Base-by-base conservation (phyloP, 2,888 invertebrate species). In the Acronicta psi region DNA sequence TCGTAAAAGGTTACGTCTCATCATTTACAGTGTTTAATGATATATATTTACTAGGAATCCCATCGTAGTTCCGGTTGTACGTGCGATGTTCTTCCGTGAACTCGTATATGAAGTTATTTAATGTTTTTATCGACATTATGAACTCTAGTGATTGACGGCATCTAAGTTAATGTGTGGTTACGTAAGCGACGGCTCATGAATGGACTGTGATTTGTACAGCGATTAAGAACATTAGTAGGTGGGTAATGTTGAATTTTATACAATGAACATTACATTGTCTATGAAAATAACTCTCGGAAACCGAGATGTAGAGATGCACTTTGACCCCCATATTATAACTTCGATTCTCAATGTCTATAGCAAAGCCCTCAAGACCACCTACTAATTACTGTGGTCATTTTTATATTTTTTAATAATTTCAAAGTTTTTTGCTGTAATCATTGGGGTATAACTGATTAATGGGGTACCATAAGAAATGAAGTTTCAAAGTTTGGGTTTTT, bases 11-110 rank as follows among this genome's bases (percentile, higher is more conserved):
- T 57, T 57, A 43, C 38, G n/a, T 47, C 52, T 66, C 57, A 63
- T 55, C 49, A 46, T 50, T 36, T 42, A 44, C 38, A 43, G 51
- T 69, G 40, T 41, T 53, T 47, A 50, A 53, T 52, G 43, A 59
- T 62, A 52, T 37, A 58, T 37, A 58, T 55, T 56, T 74, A 65
- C 47, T 59, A 54, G 52, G 57, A 74, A 74, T 61, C 43, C 45
- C 34, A 55, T 49, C 20, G 9, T 38, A 65, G 75, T 77, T 77
- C 77, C 77, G 77, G 75, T 46, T 75, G 56, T 61, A 52, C 49
- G 60, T 60, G 55, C 43, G n/a, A 61, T 47, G 66, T 65, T 63
- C 59, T 72, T 72, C 58, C 60, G 64, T 58, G 73, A 68, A 68
- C 64, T 68, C 44, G 17, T 42, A 36, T 40, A 41, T 58, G 42